Percentiles rank a stretch among this genome's conserved stretches.
Conservation (phyloP, 2,888 invertebrate species). For the Phaonia tiefii region DNA sequence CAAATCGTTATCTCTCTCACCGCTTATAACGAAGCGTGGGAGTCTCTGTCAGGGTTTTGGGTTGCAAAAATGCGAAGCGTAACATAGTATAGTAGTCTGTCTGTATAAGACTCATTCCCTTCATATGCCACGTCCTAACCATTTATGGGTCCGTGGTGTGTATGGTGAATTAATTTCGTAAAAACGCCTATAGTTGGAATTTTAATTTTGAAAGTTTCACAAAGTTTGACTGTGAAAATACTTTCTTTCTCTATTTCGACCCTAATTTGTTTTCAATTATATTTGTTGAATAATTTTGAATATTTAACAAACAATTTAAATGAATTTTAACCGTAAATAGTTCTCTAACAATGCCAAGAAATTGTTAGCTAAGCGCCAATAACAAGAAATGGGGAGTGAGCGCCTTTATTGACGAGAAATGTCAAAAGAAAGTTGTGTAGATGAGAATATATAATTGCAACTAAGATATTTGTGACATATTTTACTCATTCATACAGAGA, state of each 20-base stretch:
- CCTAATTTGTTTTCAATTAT: conserved; percentile 58
- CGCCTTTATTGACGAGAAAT: too few relatives aligned
- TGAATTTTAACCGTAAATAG: conserved; percentile 27
- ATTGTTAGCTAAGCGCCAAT: neutral
- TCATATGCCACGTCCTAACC: conserved; percentile 1
- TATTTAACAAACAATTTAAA: neutral
- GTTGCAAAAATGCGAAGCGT: too few relatives aligned
- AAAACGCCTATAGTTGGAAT: conserved; percentile 41
- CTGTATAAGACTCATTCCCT: too few relatives aligned
- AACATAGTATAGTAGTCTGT: too few relatives aligned
- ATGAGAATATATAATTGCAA: too few relatives aligned
- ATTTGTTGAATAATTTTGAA: conserved; percentile 37
- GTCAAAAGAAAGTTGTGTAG: too few relatives aligned
- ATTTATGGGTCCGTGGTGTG: conserved; percentile 20
- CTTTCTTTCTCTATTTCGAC: conserved; percentile 40
- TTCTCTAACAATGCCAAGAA: neutral
- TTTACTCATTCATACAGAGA: too few relatives aligned
- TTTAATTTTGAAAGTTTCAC: conserved; percentile 63
- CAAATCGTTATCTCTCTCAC: neutral
- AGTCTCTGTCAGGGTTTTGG: neutral
- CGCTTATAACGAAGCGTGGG: conserved; percentile 9
- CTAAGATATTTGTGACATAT: too few relatives aligned
- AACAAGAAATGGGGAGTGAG: too few relatives aligned
- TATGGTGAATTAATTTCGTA: conserved; percentile 43
- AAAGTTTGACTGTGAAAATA: conserved; percentile 13